Base-by-base conservation (phyloP, 2,888 invertebrate species). In the Leptopterna dolabrata region DNA sequence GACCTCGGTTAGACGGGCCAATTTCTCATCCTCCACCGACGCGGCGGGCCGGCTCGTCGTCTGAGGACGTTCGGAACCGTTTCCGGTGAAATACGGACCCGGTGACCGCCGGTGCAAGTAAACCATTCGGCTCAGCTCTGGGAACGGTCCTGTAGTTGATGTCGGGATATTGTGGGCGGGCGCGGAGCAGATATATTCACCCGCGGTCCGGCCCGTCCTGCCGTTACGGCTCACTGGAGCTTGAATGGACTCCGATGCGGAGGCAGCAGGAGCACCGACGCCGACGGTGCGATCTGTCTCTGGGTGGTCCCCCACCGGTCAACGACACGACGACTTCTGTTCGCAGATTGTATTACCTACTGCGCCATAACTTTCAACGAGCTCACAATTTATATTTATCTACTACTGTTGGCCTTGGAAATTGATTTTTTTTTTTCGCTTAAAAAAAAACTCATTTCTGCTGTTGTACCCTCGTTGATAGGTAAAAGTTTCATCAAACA, bases 51-150 rank as follows among this genome's bases (percentile, higher is more conserved):
- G 76, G 30, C 16, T 16, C 41, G 80, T 27, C 41, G 16, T 27
- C 80, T 51, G 81, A 30, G 63, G 70, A n/a, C 43, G 29, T n/a
- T 36, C 70, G n/a, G 76, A 63, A 70, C 70, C 70, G 63, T 83
- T 83, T 83, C 83, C 83, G 83, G 41, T 83, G 83, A 83, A 70
- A 70, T 83, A 83, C 83, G 16, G 83, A 11, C 36, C 83, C 70
- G 83, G 83, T 83, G 83, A 83, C 70, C 83, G 41, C 83, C 16
- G 78, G 43, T 78, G 78, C 78, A 36, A 45, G 76, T 55, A 11
- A 13, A 19, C 83, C 41, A 83, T 70, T 41, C 83, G 41, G 70
- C 43, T 81, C 29, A 16, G 36, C 81, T 55, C 47, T 81, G 27
- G 47, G 47, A 73, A 30, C 41, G 73, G 73, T 16, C n/a, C n/a